A percentile compares a stretch with the other conserved stretches of the same genome.
Evolutionary conservation across 2,888 invertebrate genomes (phyloP).

Genomic region (Sturmia bella): DNA sequence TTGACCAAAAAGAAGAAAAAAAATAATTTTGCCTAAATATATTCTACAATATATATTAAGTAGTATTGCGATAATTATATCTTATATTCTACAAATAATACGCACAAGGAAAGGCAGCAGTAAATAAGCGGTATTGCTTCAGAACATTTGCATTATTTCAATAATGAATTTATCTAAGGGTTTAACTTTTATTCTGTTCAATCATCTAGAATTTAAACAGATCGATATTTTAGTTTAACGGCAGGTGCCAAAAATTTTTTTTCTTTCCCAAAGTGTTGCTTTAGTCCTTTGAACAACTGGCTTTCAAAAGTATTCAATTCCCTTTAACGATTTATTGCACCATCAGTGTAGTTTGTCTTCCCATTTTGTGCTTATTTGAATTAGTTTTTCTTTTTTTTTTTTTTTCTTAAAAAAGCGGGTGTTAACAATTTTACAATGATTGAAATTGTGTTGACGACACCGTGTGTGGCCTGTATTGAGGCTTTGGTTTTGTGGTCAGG

Average conservation of each 20-base stretch:
- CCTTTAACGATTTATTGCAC: conserved; percentile 36
- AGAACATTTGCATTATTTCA: too few relatives aligned
- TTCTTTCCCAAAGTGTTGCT: not conserved
- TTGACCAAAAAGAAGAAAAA: too few relatives aligned
- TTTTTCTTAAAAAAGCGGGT: conserved; percentile 30
- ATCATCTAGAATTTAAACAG: not conserved
- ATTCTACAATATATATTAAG: too few relatives aligned
- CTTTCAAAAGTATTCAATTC: not conserved
- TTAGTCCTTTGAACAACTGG: conserved; percentile 32
- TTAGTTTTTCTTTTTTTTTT: not conserved
- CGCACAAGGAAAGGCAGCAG: too few relatives aligned
- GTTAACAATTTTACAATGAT: conserved; percentile 64
- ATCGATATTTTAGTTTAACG: not conserved
- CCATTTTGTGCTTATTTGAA: conserved; percentile 3
- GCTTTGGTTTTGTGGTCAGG: conserved; percentile 79
- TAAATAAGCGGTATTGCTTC: too few relatives aligned
- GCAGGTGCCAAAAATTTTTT: too few relatives aligned
- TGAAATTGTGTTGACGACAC: conserved; percentile 72
- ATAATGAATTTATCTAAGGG: too few relatives aligned
- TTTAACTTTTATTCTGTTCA: too few relatives aligned
- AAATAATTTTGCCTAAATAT: too few relatives aligned
- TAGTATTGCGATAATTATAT: too few relatives aligned
- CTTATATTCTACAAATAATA: too few relatives aligned
- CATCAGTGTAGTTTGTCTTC: conserved; percentile 31
- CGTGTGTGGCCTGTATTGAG: conserved; percentile 74